These are phyloP conservation scores for Bombus superbus DNA, from an alignment of 1,140 invertebrate genomes.

Conservation along the genomic window DNA sequence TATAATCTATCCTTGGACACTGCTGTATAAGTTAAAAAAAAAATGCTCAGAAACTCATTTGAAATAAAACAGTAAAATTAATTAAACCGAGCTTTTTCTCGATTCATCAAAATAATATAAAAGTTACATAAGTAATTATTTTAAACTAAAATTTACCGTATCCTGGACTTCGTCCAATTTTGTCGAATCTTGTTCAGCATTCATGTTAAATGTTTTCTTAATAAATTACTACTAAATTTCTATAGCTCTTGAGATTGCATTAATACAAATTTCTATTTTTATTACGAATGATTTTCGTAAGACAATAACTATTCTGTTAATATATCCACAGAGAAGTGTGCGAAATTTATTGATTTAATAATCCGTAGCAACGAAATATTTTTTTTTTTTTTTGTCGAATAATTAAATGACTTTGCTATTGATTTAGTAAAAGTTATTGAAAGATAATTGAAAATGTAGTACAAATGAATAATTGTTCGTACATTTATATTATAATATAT, in stretches of 20 bases:
- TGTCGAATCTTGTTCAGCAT: not conserved
- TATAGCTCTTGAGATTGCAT: not conserved
- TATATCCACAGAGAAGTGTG: not conserved
- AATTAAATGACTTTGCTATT: not conserved
- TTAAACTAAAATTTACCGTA: constrained; percentile 14
- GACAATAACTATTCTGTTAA: not conserved
- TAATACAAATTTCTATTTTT: not conserved
- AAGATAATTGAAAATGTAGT: not conserved
- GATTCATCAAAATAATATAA: not conserved
- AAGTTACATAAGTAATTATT: not conserved
- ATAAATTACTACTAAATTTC: not conserved
- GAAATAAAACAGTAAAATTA: not conserved
- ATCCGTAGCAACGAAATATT: not conserved
- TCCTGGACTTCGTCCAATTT: not conserved
- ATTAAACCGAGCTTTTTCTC: not conserved
- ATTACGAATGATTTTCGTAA: not conserved
- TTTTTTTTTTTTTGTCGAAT: not conserved
- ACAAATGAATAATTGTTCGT: not conserved
- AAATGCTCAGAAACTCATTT: not conserved
- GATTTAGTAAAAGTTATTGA: not conserved
- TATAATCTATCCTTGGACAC: constrained; percentile 44
- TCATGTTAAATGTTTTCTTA: not conserved
- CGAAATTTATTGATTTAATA: constrained; percentile 41
- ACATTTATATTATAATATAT: not conserved
- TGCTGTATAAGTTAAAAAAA: not conserved